Base-by-base conservation (phyloP, 2,797 vertebrate species). In the Corythornis leucogaster region DNA sequence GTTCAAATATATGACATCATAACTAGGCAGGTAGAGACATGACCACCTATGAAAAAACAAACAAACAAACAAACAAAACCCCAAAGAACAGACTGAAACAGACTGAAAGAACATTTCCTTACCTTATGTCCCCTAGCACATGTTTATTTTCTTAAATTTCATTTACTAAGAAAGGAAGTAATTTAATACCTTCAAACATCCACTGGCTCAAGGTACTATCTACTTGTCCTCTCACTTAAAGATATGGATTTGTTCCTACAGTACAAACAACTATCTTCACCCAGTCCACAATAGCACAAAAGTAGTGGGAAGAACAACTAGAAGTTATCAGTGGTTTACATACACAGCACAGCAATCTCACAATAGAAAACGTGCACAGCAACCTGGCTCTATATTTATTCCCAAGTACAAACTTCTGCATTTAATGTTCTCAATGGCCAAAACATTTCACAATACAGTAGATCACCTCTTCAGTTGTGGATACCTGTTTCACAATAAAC, bases 91-190 rank as follows among this genome's bases (percentile, higher is more conserved):
- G 79, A 87, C 91, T 97, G 97, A 92, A 96, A 43, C 38, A 83
- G 80, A 87, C 91, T 97, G 97, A 92, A 96, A 38, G 38, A 38
- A 96, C 92, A 92, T 94, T 97, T 97, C 90, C 94, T 94, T 95
- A 88, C 48, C 80, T 94, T 97, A 96, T 97, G 87, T 97, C 93
- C 80, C 26, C 66, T 59, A 70, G 58, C 45, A 87, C 89, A 71
- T 95, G 91, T 97, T 97, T 97, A 35, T 95, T 95, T 96, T 98
- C 97, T 93, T 81, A 63, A 96, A 94, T 96, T 97, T 98, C 95
- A 97, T 93, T 93, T 93, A 90, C 91, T 95, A 94, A 94, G 97
- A 96, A 82, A 97, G 94, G 94, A 98, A 97, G 84, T 96, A 96
- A 97, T 96, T 95, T 89, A 97, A 96, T 93, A 96, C 96, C 95